These are phyloP conservation scores for Dasysyrphus tricinctus DNA, from an alignment of 2,888 invertebrate genomes.

Conservation along the genomic window DNA sequence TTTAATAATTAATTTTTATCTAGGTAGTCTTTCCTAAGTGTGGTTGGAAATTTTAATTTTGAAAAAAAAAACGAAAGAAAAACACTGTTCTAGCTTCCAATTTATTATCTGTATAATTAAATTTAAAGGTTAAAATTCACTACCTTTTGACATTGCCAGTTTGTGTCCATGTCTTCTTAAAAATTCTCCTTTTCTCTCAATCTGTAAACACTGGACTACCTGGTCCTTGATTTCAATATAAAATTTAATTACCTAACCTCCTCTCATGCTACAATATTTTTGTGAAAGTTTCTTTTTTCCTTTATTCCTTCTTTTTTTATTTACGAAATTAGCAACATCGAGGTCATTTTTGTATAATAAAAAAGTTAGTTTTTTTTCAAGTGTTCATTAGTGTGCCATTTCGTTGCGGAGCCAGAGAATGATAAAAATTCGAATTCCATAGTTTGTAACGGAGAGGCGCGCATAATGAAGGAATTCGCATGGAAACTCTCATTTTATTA, in stretches of 20 bases:
- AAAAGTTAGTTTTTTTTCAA: slow-evolving; percentile 40
- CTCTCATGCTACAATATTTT: background rate
- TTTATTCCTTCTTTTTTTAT: background rate
- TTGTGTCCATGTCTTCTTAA: background rate
- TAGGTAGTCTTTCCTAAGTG: no score
- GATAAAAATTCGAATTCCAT: slow-evolving; percentile 52
- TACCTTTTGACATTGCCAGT: no score
- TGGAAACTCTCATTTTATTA: slow-evolving; percentile 61
- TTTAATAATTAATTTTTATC: no score
- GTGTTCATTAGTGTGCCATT: slow-evolving; percentile 46
- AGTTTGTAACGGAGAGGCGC: slow-evolving; percentile 24
- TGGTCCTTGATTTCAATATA: slow-evolving; percentile 33
- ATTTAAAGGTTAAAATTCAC: no score
- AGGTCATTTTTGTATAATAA: slow-evolving; percentile 26
- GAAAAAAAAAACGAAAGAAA: no score
- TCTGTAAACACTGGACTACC: background rate
- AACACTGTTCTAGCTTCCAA: no score
- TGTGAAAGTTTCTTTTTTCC: slow-evolving; percentile 4
- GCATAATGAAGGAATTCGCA: slow-evolving; percentile 63
- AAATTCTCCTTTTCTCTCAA: background rate
- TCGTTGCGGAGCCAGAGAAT: slow-evolving; percentile 22
- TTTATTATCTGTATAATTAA: no score
- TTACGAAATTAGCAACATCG: slow-evolving; percentile 43
- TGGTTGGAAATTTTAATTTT: no score
- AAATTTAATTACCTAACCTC: slow-evolving; percentile 28